Evolutionary conservation across 2,888 invertebrate species (phyloP), one percentile per base, ranked within the genome.

Genomic region (Hirtodrosophila trivittata): DNA sequence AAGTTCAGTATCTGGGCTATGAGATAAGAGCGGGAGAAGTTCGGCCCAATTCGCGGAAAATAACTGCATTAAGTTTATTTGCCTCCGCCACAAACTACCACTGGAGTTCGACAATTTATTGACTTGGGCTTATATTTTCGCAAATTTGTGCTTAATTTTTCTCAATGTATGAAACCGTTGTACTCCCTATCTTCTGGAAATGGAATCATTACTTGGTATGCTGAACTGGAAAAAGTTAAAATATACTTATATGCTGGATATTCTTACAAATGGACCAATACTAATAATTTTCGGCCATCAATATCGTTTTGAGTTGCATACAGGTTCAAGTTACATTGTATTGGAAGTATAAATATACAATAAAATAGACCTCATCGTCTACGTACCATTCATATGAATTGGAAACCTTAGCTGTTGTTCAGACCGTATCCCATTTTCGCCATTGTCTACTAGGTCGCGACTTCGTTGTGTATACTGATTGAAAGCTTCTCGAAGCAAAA

Each of bases 371-470:
- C 5, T 10, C 12, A 38, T 14, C 8, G 39, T 49, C 65, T 16
- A 56, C 42, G 57, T 75, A 45, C 21, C 38, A 43, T 28, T 58
- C 45, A 3, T 35, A 51, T 16, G 45, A 58, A 26, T 28, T 46
- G 14, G 68, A 77, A 37, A 72, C 75, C 0, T 41, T 75, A 10
- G 67, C 66, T 7, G 72, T 70, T n/a, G 46, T 69, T 69, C 12
- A 63, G 30, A 42, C 60, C 0, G 43, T 70, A 26, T 71, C 66
- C 32, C 58, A 66, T 55, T 74, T 77, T 43, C 54, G 72, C 1
- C 68, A 72, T 52, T 77, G 68, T 56, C 43, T 69, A 50, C 5
- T 43, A 21, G 54, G 54, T 16, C 35, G 33, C 7, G 4, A 32
- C 12, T 52, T 59, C 26, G 21, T 45, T n/a, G 25, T 45, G 7